Percentiles rank a stretch among this genome's conserved stretches.
These are phyloP conservation scores for Thelohanellus kitauei DNA, from an alignment of 30 jellyfish, hydroid and myxozoan species.

Conservation along the genomic window DNA sequence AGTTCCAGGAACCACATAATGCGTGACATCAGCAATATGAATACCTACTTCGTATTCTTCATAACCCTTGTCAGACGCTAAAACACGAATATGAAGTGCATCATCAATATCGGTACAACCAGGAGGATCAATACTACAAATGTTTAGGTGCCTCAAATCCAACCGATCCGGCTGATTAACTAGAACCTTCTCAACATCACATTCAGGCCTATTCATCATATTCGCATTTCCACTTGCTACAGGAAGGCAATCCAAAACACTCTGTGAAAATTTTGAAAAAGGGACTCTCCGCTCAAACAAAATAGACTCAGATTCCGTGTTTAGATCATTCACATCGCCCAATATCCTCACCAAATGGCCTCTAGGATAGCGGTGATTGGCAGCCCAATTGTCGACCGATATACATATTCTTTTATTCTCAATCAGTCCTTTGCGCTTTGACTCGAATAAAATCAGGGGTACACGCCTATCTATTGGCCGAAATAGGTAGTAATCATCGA, in stretches of 20 bases:
- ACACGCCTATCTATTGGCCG: constrained; percentile 31
- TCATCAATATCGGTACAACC: constrained; percentile 98
- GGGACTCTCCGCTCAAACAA: constrained; percentile 15
- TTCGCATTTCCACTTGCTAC: too few species aligned
- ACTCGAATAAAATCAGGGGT: constrained; percentile 36
- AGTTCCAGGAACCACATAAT: constrained; percentile 57
- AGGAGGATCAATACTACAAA: constrained; percentile 96
- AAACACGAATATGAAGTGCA: constrained; percentile 92
- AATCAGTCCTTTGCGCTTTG: constrained; percentile 47
- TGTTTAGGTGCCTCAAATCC: constrained; percentile 35
- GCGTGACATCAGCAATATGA: constrained; percentile 96
- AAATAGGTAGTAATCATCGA: too few species aligned
- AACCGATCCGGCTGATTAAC: too few species aligned
- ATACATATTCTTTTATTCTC: constrained; percentile 40
- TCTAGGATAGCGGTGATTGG: constrained; percentile 41
- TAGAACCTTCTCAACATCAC: too few species aligned
- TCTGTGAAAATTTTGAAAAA: constrained; percentile 19
- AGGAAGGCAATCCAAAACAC: constrained; percentile 30
- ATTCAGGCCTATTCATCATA: too few species aligned
- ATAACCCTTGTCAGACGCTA: too few species aligned
- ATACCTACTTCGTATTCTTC: constrained; percentile 99
- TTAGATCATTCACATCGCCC: constrained; percentile 56
- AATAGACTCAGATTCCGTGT: constrained; percentile 38
- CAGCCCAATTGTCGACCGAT: constrained; percentile 83
- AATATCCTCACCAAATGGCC: constrained; percentile 68